A percentile compares a stretch with the other conserved stretches of the same genome.
Conservation (phyloP, 2,113 vertebrate species). For the Galeopterus variegatus region DNA sequence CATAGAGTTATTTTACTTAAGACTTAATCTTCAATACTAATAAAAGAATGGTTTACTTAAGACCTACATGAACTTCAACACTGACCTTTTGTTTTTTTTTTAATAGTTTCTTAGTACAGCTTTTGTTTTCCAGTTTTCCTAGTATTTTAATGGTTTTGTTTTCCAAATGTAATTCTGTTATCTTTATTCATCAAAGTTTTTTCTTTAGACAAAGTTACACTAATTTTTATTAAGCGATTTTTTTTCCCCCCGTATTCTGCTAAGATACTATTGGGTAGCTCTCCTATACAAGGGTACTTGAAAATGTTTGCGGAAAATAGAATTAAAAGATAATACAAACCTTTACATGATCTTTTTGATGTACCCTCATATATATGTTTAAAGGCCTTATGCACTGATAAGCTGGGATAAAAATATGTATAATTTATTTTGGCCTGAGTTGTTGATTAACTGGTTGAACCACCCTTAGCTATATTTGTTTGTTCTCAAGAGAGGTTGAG, state of each 20-base stretch:
- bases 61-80: slow-evolving; percentile 11
- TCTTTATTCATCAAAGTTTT: not conserved
- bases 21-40: slow-evolving; percentile 15
- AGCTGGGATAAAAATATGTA: not conserved
- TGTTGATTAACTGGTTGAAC: slow-evolving; percentile 25
- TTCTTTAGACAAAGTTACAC: slow-evolving; percentile 24
- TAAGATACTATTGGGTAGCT: not conserved
- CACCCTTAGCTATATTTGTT: not conserved
- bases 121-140: slow-evolving; percentile 34
- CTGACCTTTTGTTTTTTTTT: not conserved
- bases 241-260: slow-evolving; percentile 10
- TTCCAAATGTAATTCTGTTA: not conserved
- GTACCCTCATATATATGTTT: not conserved
- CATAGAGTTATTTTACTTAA: not conserved
- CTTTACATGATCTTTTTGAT: too few relatives aligned
- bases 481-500: not conserved
- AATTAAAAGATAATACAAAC: too few relatives aligned
- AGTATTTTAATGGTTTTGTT: not conserved
- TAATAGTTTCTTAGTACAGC: not conserved
- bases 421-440: slow-evolving; percentile 57
- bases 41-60: slow-evolving; percentile 9
- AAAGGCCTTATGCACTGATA: not conserved
- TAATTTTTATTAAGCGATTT: slow-evolving; percentile 35
- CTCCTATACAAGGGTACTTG: not conserved
- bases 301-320: too few relatives aligned